Base-by-base conservation (phyloP, 2,888 invertebrate species). In the Odontomyia ornata region DNA sequence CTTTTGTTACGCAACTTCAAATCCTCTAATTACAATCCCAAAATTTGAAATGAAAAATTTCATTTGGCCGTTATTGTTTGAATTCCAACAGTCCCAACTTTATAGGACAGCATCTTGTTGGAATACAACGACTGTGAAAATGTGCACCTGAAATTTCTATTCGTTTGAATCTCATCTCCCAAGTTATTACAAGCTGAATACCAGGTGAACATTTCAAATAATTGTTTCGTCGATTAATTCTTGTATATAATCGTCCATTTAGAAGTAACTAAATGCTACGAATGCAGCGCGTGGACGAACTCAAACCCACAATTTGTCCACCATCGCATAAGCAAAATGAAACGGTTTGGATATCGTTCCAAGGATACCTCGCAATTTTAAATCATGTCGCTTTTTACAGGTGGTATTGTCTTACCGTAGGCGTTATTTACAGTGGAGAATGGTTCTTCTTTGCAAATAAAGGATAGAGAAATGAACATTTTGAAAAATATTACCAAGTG, bases 91-190 rank as follows among this genome's bases (percentile, higher is more conserved):
- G 36, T 36, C 36, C 36, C 5, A 3, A 9, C 9, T 36, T 36
- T 36, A 36, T 36, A 5, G 36, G 36, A 36, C 36, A 36, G 36
- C 5, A 36, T 36, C 9, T 3, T 9, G 36, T 36, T 36, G 5
- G 5, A 36, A 52, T n/a, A 4, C 9, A 5, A 36, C 25, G 7
- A 7, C 7, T 60, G 5, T 25, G 43, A 67, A 67, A 67, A 43
- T 67, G 36, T 67, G 67, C 67, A 67, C 15, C 67, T 67, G 46
- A 21, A 67, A 43, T 18, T 43, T 67, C 67, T 43, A 43, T 18
- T 25, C 13, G 21, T 21, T 18, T 67, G 43, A 67, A 67, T 67
- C 67, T 67, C 67, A 43, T 67, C 67, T 43, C 67, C n/a, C 36
- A 67, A 43, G 36, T 67, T 67, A 67, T 67, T 18, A 23, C 43